These are phyloP conservation scores for Gryon sp. DNA, from an alignment of 1,140 invertebrate genomes.

Conservation along the genomic window DNA sequence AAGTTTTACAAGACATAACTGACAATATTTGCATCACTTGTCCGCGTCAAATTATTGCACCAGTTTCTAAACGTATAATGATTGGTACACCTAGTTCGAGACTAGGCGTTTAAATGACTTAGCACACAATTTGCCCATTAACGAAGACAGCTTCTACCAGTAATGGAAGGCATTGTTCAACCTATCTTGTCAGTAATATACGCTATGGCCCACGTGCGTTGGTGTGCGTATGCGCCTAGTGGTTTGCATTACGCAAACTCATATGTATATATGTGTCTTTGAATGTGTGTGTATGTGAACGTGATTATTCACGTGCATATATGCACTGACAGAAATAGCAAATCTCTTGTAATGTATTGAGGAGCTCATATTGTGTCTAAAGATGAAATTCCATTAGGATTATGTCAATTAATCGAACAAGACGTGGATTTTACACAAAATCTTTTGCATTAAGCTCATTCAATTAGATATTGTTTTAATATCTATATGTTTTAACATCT, in stretches of 20 bases:
- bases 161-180: constrained; percentile 78
- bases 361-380: constrained; percentile 72
- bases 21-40: constrained; percentile 38
- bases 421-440: constrained; percentile 5
- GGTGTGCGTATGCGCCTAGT: constrained; percentile 52
- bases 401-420: constrained; percentile 77
- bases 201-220: constrained; percentile 31
- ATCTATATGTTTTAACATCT: neutral
- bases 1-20: constrained; percentile 21
- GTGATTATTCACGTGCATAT: constrained; percentile 47
- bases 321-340: constrained; percentile 65
- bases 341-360: constrained; percentile 69
- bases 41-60: constrained; percentile 52
- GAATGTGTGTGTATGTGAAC: neutral
- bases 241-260: constrained; percentile 43
- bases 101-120: constrained; percentile 75
- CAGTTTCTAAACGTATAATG: constrained; percentile 57
- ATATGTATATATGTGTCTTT: neutral
- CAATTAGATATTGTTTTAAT: neutral
- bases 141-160: constrained; percentile 71
- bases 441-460: too few species aligned
- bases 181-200: constrained; percentile 76
- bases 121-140: constrained; percentile 76
- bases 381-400: constrained; percentile 77
- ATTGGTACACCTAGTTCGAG: constrained; percentile 59